Conservation (phyloP, 1,140 invertebrate genomes). For the Atopsyche davidsoni region DNA sequence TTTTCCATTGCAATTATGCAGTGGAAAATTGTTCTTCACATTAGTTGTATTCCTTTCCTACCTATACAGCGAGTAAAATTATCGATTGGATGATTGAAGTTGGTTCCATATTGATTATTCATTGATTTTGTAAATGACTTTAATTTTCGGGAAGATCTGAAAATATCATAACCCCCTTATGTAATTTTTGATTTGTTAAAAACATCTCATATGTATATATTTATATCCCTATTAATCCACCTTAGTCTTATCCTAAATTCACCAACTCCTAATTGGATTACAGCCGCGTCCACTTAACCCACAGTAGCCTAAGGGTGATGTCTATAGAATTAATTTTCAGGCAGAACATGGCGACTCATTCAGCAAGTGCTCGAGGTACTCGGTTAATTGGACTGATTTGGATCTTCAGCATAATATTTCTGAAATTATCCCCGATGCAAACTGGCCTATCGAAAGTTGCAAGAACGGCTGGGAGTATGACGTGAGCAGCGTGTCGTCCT, state of each 20-base stretch:
- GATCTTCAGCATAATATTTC: slow-evolving; percentile 38
- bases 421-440: slow-evolving; percentile 44
- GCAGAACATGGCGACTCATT: slow-evolving; percentile 45
- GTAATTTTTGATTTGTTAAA: too few species aligned
- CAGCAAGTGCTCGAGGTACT: slow-evolving; percentile 60
- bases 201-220: too few species aligned
- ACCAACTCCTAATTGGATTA: slow-evolving; percentile 26
- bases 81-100: too few species aligned
- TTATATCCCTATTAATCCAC: too few species aligned
- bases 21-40: too few species aligned
- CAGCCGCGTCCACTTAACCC: slow-evolving; percentile 9
- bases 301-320: not conserved
- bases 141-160: too few species aligned
- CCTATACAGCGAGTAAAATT: too few species aligned
- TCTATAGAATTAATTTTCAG: slow-evolving; percentile 33
- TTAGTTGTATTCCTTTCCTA: too few species aligned
- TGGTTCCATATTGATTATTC: too few species aligned
- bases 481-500: slow-evolving; percentile 59
- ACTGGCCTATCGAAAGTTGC: slow-evolving; percentile 62
- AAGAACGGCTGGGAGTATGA: slow-evolving; percentile 77
- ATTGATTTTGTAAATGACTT: too few species aligned
- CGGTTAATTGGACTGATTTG: slow-evolving; percentile 63
- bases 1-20: too few species aligned
- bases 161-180: too few species aligned
- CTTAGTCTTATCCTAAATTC: slow-evolving; percentile 28